These are phyloP conservation scores for Tiliacea citrago DNA, from an alignment of 2,888 invertebrate genomes.

Conservation along the genomic window DNA sequence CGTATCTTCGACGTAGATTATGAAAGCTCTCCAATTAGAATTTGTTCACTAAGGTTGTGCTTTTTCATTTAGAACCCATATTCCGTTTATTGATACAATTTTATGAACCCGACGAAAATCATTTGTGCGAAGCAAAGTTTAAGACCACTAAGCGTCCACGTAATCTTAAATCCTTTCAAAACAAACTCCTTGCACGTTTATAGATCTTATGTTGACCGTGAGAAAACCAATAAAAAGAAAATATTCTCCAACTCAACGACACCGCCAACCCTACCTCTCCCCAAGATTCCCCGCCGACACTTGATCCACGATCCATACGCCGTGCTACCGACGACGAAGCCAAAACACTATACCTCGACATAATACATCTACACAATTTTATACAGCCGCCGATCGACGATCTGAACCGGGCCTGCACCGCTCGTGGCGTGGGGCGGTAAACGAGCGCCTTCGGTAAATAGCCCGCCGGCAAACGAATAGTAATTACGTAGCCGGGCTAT, in stretches of 20 bases:
- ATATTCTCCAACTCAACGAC: not conserved
- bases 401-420: constrained; percentile 25
- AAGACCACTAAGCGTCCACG: no score
- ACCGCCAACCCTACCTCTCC: constrained; percentile 51
- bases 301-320: constrained; percentile 62
- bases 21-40: no score
- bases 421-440: constrained; percentile 48
- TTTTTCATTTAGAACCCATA: no score
- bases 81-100: no score
- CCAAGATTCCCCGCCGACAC: constrained; percentile 60
- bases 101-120: no score
- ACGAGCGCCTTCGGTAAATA: constrained; percentile 46
- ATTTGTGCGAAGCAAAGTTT: no score
- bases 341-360: constrained; percentile 33
- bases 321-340: constrained; percentile 47
- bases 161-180: no score
- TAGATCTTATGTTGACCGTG: not conserved
- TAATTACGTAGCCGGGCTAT: constrained; percentile 42
- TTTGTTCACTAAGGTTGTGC: no score
- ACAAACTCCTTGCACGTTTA: no score
- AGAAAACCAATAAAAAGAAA: not conserved
- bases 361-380: not conserved
- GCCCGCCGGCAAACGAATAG: constrained; percentile 55
- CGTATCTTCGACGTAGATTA: no score
- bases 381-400: constrained; percentile 23